Percentiles rank a stretch among this genome's conserved stretches.
These are phyloP conservation scores for Campoplex nolae DNA, from an alignment of 2,888 invertebrate genomes.

Conservation along the genomic window DNA sequence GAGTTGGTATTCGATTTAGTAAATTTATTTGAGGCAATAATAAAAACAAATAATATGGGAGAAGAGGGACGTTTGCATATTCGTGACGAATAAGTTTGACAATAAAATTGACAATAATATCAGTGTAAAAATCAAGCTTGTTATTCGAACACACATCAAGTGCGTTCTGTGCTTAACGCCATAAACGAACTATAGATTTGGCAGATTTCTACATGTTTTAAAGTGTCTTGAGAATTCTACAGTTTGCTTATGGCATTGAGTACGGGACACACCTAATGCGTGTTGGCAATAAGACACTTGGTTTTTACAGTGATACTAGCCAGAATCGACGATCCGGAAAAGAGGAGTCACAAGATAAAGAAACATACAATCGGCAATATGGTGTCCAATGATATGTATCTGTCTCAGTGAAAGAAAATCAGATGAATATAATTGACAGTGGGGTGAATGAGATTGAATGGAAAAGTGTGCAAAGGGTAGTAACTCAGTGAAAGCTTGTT, in stretches of 20 bases:
- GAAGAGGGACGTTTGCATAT: background rate
- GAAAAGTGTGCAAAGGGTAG: slow-evolving; percentile 5
- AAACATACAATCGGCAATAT: background rate
- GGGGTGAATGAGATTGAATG: slow-evolving; percentile 44
- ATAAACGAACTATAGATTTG: no score
- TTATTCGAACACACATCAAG: no score
- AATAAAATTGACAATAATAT: no score
- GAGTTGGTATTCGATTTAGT: background rate
- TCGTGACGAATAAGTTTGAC: no score
- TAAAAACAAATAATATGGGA: background rate
- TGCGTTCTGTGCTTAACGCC: no score
- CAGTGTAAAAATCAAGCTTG: no score
- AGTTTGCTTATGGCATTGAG: no score
- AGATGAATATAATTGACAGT: slow-evolving; percentile 56
- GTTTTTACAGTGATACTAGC: no score
- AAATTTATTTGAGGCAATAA: background rate
- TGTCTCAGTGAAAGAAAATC: slow-evolving; percentile 14
- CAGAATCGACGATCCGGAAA: background rate
- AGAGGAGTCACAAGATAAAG: background rate
- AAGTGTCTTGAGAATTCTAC: no score
- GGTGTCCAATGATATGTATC: background rate
- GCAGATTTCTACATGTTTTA: no score
- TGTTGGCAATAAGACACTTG: no score
- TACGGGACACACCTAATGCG: no score
- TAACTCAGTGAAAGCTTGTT: slow-evolving; percentile 18